Conservation (phyloP, 1,140 invertebrate genomes). For the Drosophila prosaltans region DNA sequence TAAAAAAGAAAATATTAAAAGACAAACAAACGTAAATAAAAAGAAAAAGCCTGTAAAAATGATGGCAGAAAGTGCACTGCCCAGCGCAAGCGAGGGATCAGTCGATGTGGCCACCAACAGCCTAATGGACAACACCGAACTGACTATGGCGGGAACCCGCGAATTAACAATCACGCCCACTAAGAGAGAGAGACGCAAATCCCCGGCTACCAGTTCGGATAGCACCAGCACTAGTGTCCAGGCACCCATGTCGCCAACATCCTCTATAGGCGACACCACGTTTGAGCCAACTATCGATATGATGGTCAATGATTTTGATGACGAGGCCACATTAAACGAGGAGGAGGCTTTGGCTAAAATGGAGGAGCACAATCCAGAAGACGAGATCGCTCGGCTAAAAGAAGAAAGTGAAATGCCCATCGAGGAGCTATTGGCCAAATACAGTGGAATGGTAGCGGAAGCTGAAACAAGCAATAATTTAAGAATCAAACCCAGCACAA, state of each 20-base stretch:
- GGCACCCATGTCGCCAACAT: slow-evolving; percentile 59
- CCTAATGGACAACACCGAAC: slow-evolving; percentile 39
- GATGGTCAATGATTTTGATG: slow-evolving; percentile 98
- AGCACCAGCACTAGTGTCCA: slow-evolving; percentile 43
- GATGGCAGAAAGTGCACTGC: slow-evolving; percentile 49
- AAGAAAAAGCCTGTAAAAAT: slow-evolving; percentile 29
- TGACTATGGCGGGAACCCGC: slow-evolving; percentile 44
- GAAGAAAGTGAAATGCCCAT: slow-evolving; percentile 96
- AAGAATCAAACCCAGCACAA: slow-evolving; percentile 14
- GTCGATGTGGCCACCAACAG: slow-evolving; percentile 47
- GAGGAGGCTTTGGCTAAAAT: slow-evolving; percentile 96
- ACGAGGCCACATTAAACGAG: slow-evolving; percentile 97
- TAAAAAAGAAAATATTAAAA: slow-evolving; percentile 3
- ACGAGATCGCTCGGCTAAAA: slow-evolving; percentile 94
- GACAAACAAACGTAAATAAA: slow-evolving; percentile 1
- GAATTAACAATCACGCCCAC: slow-evolving; percentile 49
- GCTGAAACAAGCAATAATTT: slow-evolving; percentile 22
- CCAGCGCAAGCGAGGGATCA: slow-evolving; percentile 49
- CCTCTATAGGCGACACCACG: slow-evolving; percentile 70
- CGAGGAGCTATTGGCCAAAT: slow-evolving; percentile 91
- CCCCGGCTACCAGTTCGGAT: slow-evolving; percentile 47
- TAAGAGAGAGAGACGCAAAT: slow-evolving; percentile 69
- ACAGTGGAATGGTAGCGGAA: slow-evolving; percentile 47
- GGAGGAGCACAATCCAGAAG: slow-evolving; percentile 90
- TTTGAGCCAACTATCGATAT: slow-evolving; percentile 91